Conservation (phyloP, 2,797 vertebrate genomes). For the Oreortyx pictus region DNA sequence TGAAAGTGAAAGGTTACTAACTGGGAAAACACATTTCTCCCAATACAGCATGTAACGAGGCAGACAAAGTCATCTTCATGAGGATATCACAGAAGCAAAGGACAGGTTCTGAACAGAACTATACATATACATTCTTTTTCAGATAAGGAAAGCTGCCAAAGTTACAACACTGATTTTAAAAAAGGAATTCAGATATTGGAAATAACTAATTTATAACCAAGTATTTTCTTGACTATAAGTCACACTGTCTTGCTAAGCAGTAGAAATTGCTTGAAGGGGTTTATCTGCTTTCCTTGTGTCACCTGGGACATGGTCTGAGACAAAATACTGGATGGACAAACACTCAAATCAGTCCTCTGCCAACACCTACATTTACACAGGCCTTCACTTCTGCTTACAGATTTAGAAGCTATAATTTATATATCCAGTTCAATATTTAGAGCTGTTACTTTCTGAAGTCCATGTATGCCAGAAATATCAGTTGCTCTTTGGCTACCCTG, state of each 20-base stretch:
- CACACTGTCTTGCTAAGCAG: background rate
- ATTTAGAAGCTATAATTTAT: background rate
- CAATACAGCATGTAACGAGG: background rate
- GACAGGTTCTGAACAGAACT: background rate
- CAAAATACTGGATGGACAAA: background rate
- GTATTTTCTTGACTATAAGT: background rate
- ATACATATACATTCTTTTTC: background rate
- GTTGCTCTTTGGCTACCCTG: background rate
- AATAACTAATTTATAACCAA: background rate
- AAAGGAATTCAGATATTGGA: background rate
- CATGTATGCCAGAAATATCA: background rate
- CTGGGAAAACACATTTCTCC: background rate
- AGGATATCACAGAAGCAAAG: background rate
- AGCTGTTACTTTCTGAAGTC: background rate
- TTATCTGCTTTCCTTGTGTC: background rate
- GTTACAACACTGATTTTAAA: background rate
- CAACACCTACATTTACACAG: background rate
- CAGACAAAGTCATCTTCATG: background rate
- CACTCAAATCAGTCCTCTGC: background rate
- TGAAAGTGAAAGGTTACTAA: background rate
- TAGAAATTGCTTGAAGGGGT: background rate
- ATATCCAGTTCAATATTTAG: background rate
- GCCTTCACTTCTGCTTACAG: background rate
- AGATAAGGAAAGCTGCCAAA: background rate
- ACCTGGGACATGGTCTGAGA: background rate